phyloP scores from a whole-genome alignment of 1,140 invertebrate genomes.

The Laupala kohalensis region DNA sequence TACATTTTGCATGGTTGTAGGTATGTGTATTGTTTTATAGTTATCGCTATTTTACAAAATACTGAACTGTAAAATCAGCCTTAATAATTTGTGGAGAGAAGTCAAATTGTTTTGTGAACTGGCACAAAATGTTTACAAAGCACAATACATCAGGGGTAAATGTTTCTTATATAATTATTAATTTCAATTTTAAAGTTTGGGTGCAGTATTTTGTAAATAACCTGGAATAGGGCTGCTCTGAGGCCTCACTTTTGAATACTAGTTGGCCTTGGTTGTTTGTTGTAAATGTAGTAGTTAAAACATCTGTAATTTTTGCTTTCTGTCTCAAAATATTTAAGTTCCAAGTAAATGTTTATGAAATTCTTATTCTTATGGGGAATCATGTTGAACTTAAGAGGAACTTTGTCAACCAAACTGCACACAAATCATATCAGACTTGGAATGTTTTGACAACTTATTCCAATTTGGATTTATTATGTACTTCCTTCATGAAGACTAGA shows the following conservation, averaged over 20 bases:
- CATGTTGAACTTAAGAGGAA: background rate
- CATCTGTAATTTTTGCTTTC: background rate
- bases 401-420: background rate
- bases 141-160: background rate
- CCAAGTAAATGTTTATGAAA: background rate
- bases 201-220: background rate
- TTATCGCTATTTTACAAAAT: background rate
- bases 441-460: too few relatives aligned
- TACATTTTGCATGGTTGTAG: background rate
- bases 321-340: background rate
- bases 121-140: background rate
- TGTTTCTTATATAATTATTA: background rate
- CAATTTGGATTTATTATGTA: too few relatives aligned
- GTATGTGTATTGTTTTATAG: background rate
- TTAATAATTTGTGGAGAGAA: background rate
- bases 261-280: background rate
- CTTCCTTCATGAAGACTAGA: too few relatives aligned
- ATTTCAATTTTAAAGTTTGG: background rate
- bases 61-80: background rate
- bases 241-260: background rate
- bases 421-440: background rate
- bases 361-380: background rate
- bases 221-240: background rate
- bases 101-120: background rate
- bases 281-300: background rate